phyloP scores from a whole-genome alignment of 2,797 vertebrate species.

The Hybognathus amarus region DNA sequence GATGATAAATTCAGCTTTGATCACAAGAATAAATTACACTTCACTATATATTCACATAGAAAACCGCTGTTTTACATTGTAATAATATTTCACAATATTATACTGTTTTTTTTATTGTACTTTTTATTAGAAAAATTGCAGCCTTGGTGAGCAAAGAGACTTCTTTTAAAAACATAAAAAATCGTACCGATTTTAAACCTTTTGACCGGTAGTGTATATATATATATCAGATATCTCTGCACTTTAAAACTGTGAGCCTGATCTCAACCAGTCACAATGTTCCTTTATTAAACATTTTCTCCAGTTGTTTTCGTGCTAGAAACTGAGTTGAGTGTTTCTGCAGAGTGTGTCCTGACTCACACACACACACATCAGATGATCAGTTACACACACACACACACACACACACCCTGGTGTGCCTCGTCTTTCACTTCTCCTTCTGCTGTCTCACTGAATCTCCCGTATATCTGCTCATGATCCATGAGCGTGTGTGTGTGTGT shows the following conservation, averaged over 20 bases:
- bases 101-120: no score
- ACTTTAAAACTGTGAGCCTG: background rate
- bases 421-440: constrained; percentile 21
- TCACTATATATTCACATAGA: no score
- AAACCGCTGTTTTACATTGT: no score
- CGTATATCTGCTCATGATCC: background rate
- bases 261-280: background rate
- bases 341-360: background rate
- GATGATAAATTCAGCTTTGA: no score
- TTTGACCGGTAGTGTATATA: no score
- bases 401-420: background rate
- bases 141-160: no score
- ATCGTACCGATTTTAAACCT: no score
- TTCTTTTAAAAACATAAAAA: no score
- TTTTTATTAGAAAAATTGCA: no score
- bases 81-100: no score
- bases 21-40: no score
- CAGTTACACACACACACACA: background rate
- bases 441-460: background rate
- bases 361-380: background rate
- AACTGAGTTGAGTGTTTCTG: background rate
- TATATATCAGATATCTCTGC: no score
- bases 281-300: background rate
- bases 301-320: background rate
- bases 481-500: background rate